Conservation (phyloP, 1,140 invertebrate species). For the Drosophila auraria region DNA sequence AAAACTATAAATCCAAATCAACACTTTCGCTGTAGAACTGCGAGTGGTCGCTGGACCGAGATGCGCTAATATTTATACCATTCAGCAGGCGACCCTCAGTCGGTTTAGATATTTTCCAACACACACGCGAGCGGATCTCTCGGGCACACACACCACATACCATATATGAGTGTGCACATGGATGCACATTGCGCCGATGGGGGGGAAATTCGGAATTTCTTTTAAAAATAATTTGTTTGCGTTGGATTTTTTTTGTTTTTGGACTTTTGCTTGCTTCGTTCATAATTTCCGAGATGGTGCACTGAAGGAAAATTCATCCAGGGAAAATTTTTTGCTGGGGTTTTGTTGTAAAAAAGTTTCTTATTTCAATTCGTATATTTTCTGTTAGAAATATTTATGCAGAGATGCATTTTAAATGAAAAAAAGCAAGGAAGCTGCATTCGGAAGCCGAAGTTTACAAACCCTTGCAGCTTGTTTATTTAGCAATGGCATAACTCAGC, state of each 20-base stretch:
- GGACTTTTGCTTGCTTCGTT: conserved; percentile 45
- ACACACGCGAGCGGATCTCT: conserved; percentile 27
- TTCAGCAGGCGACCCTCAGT: conserved; percentile 65
- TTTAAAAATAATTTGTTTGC: conserved; percentile 76
- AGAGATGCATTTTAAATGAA: background rate
- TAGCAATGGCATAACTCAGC: no score
- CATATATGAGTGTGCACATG: conserved; percentile 50
- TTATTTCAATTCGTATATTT: no score
- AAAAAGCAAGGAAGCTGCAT: no score
- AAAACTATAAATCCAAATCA: conserved; percentile 74
- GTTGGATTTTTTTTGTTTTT: conserved; percentile 62
- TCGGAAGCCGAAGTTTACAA: no score
- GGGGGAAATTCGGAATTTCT: conserved; percentile 70
- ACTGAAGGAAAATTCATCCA: background rate
- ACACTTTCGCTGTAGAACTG: conserved; percentile 85
- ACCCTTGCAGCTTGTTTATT: no score
- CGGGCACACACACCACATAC: conserved; percentile 44
- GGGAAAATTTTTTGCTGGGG: background rate
- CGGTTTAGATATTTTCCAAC: conserved; percentile 67
- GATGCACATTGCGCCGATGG: conserved; percentile 75
- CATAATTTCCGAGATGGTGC: conserved; percentile 65
- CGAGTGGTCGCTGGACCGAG: conserved; percentile 83
- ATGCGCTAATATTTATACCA: conserved; percentile 85
- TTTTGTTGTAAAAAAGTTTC: background rate
- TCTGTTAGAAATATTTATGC: background rate